Evolutionary conservation across 2,888 invertebrate species (phyloP).

Genomic region (Diplolepis rosae): DNA sequence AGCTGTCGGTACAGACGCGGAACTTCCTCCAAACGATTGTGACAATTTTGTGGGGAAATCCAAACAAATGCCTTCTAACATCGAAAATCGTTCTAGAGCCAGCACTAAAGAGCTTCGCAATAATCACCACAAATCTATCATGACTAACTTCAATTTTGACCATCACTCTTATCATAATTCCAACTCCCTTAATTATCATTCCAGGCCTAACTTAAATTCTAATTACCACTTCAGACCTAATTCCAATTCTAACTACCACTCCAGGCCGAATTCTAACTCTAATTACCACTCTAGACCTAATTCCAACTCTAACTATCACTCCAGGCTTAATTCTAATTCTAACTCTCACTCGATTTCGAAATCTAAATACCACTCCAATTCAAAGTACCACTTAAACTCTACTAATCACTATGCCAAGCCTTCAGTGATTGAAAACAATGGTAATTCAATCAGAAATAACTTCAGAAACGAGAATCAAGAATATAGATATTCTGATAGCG

Average conservation of each 20-base stretch:
- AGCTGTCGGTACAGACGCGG: constrained; percentile 68
- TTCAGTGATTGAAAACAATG: constrained; percentile 27
- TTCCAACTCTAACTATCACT: background rate
- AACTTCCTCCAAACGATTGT: constrained; percentile 48
- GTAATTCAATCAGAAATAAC: constrained; percentile 69
- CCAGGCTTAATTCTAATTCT: background rate
- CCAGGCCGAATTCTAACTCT: background rate
- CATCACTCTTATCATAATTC: no score
- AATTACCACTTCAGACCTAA: background rate
- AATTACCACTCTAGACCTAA: background rate
- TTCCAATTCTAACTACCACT: background rate
- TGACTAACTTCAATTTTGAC: constrained; percentile 38
- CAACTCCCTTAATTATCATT: constrained; percentile 34
- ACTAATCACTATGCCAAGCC: constrained; percentile 30
- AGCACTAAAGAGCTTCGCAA: constrained; percentile 32
- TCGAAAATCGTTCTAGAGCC: constrained; percentile 28
- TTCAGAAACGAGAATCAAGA: constrained; percentile 13
- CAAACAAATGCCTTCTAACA: constrained; percentile 51
- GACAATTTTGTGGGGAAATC: constrained; percentile 55
- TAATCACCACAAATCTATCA: constrained; percentile 36
- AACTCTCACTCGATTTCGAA: background rate
- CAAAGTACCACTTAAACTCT: constrained; percentile 38
- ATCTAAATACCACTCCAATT: constrained; percentile 12
- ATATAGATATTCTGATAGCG: constrained; percentile 37
- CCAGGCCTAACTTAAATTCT: background rate